These are phyloP conservation scores for Hydrophis major DNA, from an alignment of 2,797 vertebrate genomes.

Conservation along the genomic window DNA sequence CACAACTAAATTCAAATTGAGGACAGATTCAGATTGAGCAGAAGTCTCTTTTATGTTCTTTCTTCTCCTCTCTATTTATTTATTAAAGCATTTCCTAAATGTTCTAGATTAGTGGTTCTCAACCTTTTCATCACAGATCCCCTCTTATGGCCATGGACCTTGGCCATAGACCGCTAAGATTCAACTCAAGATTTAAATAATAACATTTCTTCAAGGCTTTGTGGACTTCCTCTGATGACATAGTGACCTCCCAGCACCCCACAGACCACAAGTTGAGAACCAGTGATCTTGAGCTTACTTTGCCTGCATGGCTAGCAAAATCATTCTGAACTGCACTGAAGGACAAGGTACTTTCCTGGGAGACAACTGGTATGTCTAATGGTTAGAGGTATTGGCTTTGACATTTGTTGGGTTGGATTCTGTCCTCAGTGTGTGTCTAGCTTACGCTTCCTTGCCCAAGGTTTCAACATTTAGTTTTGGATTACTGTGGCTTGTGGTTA, in stretches of 20 bases:
- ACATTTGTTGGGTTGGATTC: not conserved
- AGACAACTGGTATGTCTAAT: not conserved
- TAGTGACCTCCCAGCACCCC: no score
- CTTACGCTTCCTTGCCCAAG: not conserved
- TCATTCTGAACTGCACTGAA: not conserved
- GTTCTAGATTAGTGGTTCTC: not conserved
- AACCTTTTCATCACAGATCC: no score
- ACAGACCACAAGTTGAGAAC: no score
- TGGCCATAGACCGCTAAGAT: no score
- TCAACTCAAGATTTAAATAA: no score
- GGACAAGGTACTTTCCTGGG: not conserved
- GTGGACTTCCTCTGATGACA: no score
- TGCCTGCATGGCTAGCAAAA: not conserved
- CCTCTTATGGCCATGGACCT: no score
- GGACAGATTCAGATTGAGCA: no score
- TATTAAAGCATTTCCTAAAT: not conserved
- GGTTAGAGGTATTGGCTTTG: not conserved
- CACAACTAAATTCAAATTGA: not conserved
- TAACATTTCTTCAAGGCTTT: no score
- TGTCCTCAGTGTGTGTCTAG: not conserved
- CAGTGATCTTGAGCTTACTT: not conserved
- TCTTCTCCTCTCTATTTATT: not conserved
- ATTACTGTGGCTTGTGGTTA: slow-evolving; percentile 5
- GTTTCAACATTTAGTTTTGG: not conserved
- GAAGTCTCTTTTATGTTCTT: not conserved